phyloP scores from a whole-genome alignment of 2,113 vertebrate genomes.

The Dipodomys spectabilis region DNA sequence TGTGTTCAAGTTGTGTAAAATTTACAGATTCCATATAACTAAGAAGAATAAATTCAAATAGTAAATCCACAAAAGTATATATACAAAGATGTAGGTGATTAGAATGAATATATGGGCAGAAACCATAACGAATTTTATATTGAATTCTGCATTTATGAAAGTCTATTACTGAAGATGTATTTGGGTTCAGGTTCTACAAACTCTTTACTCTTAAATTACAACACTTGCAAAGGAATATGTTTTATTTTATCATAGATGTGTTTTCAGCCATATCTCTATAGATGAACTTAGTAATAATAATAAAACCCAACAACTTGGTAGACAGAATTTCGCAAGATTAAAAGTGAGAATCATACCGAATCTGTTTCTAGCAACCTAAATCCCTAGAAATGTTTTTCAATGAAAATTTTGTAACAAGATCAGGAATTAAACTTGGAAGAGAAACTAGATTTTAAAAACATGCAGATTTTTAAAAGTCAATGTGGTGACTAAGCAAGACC shows the following conservation, averaged over 20 bases:
- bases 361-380: slow-evolving; percentile 2
- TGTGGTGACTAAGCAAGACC: slow-evolving; percentile 33
- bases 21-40: slow-evolving; percentile 10
- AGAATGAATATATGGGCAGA: neutral
- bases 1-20: slow-evolving; percentile 17
- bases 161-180: slow-evolving; percentile 43
- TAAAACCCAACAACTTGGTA: neutral
- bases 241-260: neutral
- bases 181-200: slow-evolving; percentile 35
- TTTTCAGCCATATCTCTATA: slow-evolving; percentile 13
- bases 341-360: slow-evolving; percentile 4
- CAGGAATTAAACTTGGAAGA: slow-evolving; percentile 51
- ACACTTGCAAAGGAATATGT: neutral
- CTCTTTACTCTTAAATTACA: slow-evolving; percentile 23
- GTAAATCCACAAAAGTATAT: slow-evolving; percentile 12
- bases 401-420: slow-evolving; percentile 47
- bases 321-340: slow-evolving; percentile 41
- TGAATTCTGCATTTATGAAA: neutral
- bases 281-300: slow-evolving; percentile 15
- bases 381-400: slow-evolving; percentile 23
- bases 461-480: slow-evolving; percentile 33
- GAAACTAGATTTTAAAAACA: slow-evolving; percentile 36
- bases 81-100: neutral
- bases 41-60: slow-evolving; percentile 17
- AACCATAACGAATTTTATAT: neutral